Base-by-base conservation (phyloP, 2,888 invertebrate genomes). In the Oligia strigilis region DNA sequence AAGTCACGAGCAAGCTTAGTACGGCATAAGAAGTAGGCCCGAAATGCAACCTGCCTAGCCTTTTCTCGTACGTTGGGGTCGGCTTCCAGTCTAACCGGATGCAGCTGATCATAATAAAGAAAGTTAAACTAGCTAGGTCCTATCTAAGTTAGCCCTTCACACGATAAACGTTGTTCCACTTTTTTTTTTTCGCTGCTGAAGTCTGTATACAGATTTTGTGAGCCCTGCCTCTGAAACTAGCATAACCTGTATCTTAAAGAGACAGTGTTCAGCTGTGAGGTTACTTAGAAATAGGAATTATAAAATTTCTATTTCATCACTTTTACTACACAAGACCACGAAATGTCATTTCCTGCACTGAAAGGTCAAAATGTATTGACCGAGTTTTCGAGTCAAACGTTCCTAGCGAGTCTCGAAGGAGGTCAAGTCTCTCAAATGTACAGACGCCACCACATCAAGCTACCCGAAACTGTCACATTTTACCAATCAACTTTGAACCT, bases 281-380 rank as follows among this genome's bases (percentile, higher is more conserved):
- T 36, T 36, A 36, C 36, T 36, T 36, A 36, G 36, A 36, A 36
- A 36, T 36, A 36, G 36, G 3, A 4, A 36, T 36, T 36, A 36
- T 4, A 36, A 36, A 36, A 36, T 36, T 36, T 36, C 36, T 36
- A 66, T 83, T 81, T 80, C 43, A 64, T 80, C 55, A 81, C 40
- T 67, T 75, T 85, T 83, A 81, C 58, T 78, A 74, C 58, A 77
- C 3, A 17, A 43, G 36, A 65, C 64, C 75, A 70, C 72, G 76
- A 64, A 74, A 81, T 66, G 77, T 69, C 62, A 78, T 73, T 87
- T 82, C 79, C 85, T 80, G 64, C 62, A 70, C 40, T 81, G 36
- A 78, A 84, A 82, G 82, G 87, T 78, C 64, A 62, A 67, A 84
- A 82, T 80, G 66, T 81, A 87, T 84, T 78, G 85, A 83, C 80